Base-by-base conservation (phyloP, 2,113 vertebrate genomes). In the Corythoichthys haematopterus region DNA sequence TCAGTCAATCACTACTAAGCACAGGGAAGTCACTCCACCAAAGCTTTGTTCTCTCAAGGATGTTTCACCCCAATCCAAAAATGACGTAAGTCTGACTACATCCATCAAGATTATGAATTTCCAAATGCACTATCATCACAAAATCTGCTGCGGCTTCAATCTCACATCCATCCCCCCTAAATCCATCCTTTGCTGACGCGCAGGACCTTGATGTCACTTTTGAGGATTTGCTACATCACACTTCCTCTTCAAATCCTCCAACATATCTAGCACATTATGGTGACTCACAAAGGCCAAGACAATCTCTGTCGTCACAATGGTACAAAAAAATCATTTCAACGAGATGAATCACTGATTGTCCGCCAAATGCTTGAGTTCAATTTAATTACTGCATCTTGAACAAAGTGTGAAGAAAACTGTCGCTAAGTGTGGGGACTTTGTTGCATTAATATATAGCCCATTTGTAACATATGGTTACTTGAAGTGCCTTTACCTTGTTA, bases 201-300 rank as follows among this genome's bases (percentile, higher is more conserved):
- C 78, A 74, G 84, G 71, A 85, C 82, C 84, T 86, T 80, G 82
- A 81, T 80, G 80, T 82, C 64, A 75, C 28, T 28, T 71, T 82
- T 75, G 79, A 84, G 69, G 66, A 74, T 85, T 75, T 81, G 75
- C 80, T 80, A 83, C 69, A 64, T 80, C 82, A 80, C 81, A 82
- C 82, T 84, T 83, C 74, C 71, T 84, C 53, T 7, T 78, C 76
- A 28, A 28, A 28, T 28, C 20, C 20, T 28, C 20, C 48, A 1
- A 1, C 14, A n/a, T 11, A 10, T 46, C 45, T 16, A 50, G 70
- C 72, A 82, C 70, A 69, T 75, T 15, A 46, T 13, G 69, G 80
- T 77, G 79, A 85, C 61, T 84, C 88, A 84, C 78, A 79, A 78
- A 75, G 74, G 77, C 75, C 55, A 6, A 38, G 75, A 78, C 74